Base-by-base conservation (phyloP, 2,888 invertebrate genomes). In the Philopedon plagiatum region DNA sequence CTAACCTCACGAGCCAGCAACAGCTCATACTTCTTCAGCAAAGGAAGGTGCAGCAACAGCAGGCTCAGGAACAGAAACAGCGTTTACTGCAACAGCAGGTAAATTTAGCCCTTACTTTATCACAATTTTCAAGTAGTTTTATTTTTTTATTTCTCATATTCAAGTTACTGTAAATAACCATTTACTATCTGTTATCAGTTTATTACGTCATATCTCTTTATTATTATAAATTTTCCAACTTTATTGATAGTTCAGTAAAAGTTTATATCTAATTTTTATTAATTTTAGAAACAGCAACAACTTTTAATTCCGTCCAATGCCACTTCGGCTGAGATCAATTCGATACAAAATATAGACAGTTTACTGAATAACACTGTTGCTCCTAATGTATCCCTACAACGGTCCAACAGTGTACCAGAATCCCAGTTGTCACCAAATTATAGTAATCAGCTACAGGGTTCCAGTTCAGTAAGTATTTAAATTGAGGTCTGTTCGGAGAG, bases 311-410 rank as follows among this genome's bases (percentile, higher is more conserved):
- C 93, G 63, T 93, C 94, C 83, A 93, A 93, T 69, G 92, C 91
- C 13, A 80, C 82, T 5, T 87, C 87, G 73, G 87, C 88, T 77
- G 88, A 88, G 82, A 86, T 88, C 74, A 86, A 87, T 73, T 85
- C 88, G 61, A 86, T 90, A 77, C 89, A 89, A 76, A 95, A 94
- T 81, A 94, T 97, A 80, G 94, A 93, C 83, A 94, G 93, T 74
- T 88, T 97, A 78, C 89, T 96, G 81, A 94, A 93, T 83, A 93
- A 93, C 80, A 92, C 92, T 77, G 93, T 92, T 56, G 94, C 95
- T 75, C 95, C 95, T 61, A 97, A 97, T 85, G 97, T 97, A 63
- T 92, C 96, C 73, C 88, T 97, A 76, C 93, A 94, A 84, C 88
- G 92, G 73, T 90, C 91, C 41, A 89, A 91, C 78, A 86, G 85